Evolutionary conservation across 2,113 vertebrate genomes (phyloP), one percentile per base, ranked within the genome.

Genomic region (Ailurus styani): DNA sequence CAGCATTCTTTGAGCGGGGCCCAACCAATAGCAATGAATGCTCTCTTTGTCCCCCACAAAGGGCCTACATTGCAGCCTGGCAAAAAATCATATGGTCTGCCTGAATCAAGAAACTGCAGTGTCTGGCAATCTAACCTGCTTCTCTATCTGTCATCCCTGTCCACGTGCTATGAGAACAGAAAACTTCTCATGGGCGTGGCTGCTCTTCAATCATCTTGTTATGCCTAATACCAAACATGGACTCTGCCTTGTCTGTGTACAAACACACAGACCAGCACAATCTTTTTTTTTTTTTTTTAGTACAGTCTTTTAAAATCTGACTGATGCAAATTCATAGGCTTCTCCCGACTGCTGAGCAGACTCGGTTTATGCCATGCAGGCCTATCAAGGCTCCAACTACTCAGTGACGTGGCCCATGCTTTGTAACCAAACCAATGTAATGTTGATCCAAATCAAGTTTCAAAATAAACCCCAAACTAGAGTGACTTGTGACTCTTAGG

Each of bases 1-100:
- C 86, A 96, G 92, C 95, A 93, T 87, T 94, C 72, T 94, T 55
- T 79, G 81, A 90, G 47, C 4, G 11, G 27, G 60, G 62, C 60
- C 64, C 92, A 93, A 77, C 87, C 55, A 40, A n/a, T 17, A 93
- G 42, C 70, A 55, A 29, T 89, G 92, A 93, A 93, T 88, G 64
- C 18, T 42, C 17, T 81, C 96, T 96, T 85, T 91, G 87, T 93
- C 57, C 31, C 64, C 29, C 55, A 47, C 79, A 77, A 77, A 62
- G n/a, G 91, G 34, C 62, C 47, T 78, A 57, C 70, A 73, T 0
- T 90, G 81, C 92, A 85, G 62, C 60, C 45, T 91, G 54, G 68
- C 37, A 17, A 83, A 66, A 84, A 57, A 82, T 88, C 82, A 3
- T 37, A 60, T 29, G 81, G 81, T 70, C 68, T 47, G 31, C 55